Percentiles rank a stretch among this genome's conserved stretches.
Evolutionary conservation across 2,888 invertebrate genomes (phyloP).

Genomic region (Fissipunctia ypsillon): DNA sequence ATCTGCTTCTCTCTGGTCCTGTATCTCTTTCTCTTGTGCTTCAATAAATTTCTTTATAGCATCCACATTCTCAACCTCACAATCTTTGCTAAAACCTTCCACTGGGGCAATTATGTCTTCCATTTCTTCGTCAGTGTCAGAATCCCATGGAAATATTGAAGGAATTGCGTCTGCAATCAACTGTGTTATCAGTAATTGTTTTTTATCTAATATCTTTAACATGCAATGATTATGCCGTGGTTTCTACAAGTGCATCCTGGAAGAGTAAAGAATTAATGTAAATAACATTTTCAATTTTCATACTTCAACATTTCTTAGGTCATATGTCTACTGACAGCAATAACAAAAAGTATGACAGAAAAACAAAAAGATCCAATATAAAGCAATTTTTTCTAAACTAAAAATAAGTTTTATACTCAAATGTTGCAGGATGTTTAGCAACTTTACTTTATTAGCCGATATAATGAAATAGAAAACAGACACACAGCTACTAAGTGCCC

Average conservation of each 20-base stretch:
- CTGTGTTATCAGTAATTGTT: constrained; percentile 17
- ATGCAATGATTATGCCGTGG: constrained; percentile 56
- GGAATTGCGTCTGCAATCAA: constrained; percentile 91
- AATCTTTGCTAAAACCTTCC: constrained; percentile 70
- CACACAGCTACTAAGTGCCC: constrained; percentile 44
- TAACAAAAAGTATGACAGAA: constrained; percentile 49
- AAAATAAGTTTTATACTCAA: constrained; percentile 41
- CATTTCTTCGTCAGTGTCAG: constrained; percentile 66
- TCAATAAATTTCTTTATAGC: constrained; percentile 84
- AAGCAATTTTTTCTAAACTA: constrained; percentile 52
- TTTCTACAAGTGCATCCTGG: constrained; percentile 54
- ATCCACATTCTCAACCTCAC: constrained; percentile 83
- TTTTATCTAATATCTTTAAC: constrained; percentile 15
- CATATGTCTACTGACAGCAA: constrained; percentile 48
- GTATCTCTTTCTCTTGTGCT: constrained; percentile 79
- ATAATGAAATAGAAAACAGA: constrained; percentile 22
- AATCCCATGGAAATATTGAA: constrained; percentile 92
- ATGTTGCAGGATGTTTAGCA: constrained; percentile 25
- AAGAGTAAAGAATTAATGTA: constrained; percentile 25
- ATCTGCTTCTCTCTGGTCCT: constrained; percentile 60
- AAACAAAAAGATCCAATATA: constrained; percentile 47
- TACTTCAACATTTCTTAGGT: constrained; percentile 23
- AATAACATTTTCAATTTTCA: constrained; percentile 13
- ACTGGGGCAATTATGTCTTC: constrained; percentile 58
- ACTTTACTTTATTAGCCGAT: constrained; percentile 26